Base-by-base conservation (phyloP, 2,797 vertebrate species). In the Miichthys miiuy region DNA sequence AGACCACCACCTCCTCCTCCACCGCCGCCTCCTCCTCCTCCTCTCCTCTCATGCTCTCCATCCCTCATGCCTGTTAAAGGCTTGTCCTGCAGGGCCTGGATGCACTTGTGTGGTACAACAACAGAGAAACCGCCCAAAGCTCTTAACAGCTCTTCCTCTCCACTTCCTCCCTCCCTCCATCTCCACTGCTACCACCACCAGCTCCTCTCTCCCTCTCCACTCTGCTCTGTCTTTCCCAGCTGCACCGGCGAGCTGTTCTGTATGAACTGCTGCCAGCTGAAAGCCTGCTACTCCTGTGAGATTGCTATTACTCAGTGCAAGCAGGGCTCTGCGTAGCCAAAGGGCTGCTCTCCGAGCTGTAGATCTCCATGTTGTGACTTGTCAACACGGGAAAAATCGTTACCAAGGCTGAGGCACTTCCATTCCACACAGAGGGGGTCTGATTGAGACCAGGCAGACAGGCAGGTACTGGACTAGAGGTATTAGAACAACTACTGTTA, bases 281-380 rank as follows among this genome's bases (percentile, higher is more conserved):
- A 95, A 93, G 93, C 92, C 91, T 94, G 93, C 93, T 93, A 94
- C 94, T 95, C 94, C 94, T 93, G 92, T 85, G 95, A 96, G 95
- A 95, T 93, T 93, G 93, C 93, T 93, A 93, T 95, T 94, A 94
- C 94, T 95, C 94, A 93, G 93, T 92, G 93, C 90, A 88, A 93
- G 92, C 90, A 90, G 93, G 92, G 91, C 89, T 91, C 72, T 88
- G 91, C 68, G 93, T 94, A 94, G 95, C 95, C 94, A 95, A 95
- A 95, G 93, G 92, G 92, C 94, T 94, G 93, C 92, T 95, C 94
- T 94, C 92, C 88, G 91, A 93, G 93, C 94, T 94, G 94, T 94
- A 94, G 92, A 95, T 95, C 94, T 94, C 93, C 92, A 93, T 95
- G 95, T 95, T 94, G 94, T 94, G 93, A 94, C 95, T 96, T 94